Evolutionary conservation across 2,888 invertebrate species (phyloP), one percentile per base, ranked within the genome.

Genomic region (Temnothorax ravouxi): DNA sequence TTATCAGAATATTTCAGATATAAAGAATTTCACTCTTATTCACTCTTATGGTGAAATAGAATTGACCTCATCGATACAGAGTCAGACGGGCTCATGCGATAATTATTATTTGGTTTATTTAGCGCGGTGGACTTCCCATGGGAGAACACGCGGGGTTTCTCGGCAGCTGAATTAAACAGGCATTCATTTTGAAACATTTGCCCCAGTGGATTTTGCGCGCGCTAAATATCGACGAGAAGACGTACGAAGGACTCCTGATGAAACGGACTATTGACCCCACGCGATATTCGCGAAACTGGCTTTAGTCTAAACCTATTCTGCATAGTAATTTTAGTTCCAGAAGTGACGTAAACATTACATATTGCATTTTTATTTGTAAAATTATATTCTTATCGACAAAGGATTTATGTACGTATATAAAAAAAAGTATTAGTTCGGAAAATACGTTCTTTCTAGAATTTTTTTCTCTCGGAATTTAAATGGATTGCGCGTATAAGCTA

Each of bases 61-160:
- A 72, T 64, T 50, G 54, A 56, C n/a, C 47, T 6, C 25, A 21
- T 59, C 47, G 50, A 54, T 11, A 54, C 9, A 62, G 64, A 50
- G 59, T 34, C 34, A 38, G 75, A 72, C 44, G 50, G 50, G 50
- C 54, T 79, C 38, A 66, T 66, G 87, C 82, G 88, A 89, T 90
- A 90, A 92, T 91, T 90, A 91, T 91, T 91, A 90, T 91, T 90
- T 89, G 87, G 88, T 91, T 93, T 90, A 90, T 90, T 89, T 87
- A 90, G 83, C 84, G 79, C 56, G 74, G 56, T 41, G 56, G 67
- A 6, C 44, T 18, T 52, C 62, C 54, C 80, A 29, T 44, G 85
- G 66, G 84, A 71, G 21, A 66, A 62, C 59, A 77, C 21, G 62
- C 59, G 52, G 21, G 84, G 84, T 86, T 86, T 67, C 86, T 77